These are phyloP conservation scores for Danionella cerebrum DNA, from an alignment of 2,113 vertebrate species.

Conservation along the genomic window DNA sequence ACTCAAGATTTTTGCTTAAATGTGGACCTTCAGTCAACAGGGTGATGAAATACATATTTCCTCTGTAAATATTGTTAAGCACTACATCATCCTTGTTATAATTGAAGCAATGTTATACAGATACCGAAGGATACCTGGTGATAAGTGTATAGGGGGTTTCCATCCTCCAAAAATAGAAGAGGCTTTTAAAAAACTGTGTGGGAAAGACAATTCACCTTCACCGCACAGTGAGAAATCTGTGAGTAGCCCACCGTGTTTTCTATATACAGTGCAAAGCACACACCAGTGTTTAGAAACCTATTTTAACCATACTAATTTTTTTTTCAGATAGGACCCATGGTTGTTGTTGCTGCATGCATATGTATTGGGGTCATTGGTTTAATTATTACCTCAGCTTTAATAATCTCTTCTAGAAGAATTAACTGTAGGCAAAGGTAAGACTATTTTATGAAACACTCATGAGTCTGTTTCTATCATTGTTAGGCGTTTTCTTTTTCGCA, in stretches of 20 bases:
- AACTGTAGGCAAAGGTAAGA: conserved; percentile 56
- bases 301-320: too few species aligned
- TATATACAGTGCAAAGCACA: not conserved
- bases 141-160: conserved; percentile 67
- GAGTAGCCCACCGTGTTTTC: conserved; percentile 28
- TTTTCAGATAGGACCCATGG: conserved; percentile 48
- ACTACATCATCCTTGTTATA: conserved; percentile 1
- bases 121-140: conserved; percentile 67
- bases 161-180: conserved; percentile 41
- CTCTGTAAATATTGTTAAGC: not conserved
- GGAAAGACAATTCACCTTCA: conserved; percentile 30
- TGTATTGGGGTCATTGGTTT: conserved; percentile 48
- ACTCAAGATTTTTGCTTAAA: conserved; percentile 57
- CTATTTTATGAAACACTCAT: not conserved
- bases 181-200: conserved; percentile 52
- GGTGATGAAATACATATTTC: conserved; percentile 42
- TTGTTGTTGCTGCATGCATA: conserved; percentile 56
- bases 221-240: conserved; percentile 54
- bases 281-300: too few species aligned
- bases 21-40: conserved; percentile 58
- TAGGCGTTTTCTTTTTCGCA: too few species aligned
- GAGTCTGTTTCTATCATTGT: not conserved
- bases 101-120: conserved; percentile 39
- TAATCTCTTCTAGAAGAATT: conserved; percentile 49
- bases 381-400: conserved; percentile 36